Conservation (phyloP, 2,797 vertebrate species). For the Melopsittacus undulatus region DNA sequence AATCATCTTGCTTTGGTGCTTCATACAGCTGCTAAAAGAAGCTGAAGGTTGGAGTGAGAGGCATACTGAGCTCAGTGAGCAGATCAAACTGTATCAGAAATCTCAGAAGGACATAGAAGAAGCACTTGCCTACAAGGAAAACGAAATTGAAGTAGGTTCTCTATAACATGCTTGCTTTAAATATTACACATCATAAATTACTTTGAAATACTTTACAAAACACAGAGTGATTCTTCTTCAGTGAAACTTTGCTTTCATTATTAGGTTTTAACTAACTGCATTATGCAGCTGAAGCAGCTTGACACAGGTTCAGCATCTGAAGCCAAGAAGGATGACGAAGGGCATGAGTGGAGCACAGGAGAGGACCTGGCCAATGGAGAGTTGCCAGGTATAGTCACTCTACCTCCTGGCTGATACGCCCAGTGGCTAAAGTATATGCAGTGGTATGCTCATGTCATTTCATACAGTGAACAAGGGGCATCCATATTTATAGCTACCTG, state of each 20-base stretch:
- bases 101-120: conserved; percentile 91
- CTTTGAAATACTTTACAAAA: background rate
- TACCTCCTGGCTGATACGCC: background rate
- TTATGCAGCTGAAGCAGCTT: conserved; percentile 86
- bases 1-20: conserved; percentile 12
- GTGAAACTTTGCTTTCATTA: background rate
- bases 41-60: conserved; percentile 89
- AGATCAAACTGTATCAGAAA: conserved; percentile 88
- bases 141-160: conserved; percentile 87
- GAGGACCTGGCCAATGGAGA: conserved; percentile 86
- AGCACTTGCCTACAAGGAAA: conserved; percentile 89
- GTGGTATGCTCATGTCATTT: accelerated
- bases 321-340: conserved; percentile 41
- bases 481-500: background rate
- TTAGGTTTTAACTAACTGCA: conserved; percentile 92
- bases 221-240: background rate
- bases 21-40: conserved; percentile 83
- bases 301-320: conserved; percentile 78
- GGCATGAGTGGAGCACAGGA: conserved; percentile 66
- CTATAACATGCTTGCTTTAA: background rate
- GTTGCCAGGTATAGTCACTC: conserved; percentile 76
- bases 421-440: background rate
- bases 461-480: background rate
- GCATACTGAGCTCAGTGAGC: conserved; percentile 86
- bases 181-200: background rate